phyloP scores from a whole-genome alignment of 2,888 invertebrate species.

The Trypoxylon attenuatum region DNA sequence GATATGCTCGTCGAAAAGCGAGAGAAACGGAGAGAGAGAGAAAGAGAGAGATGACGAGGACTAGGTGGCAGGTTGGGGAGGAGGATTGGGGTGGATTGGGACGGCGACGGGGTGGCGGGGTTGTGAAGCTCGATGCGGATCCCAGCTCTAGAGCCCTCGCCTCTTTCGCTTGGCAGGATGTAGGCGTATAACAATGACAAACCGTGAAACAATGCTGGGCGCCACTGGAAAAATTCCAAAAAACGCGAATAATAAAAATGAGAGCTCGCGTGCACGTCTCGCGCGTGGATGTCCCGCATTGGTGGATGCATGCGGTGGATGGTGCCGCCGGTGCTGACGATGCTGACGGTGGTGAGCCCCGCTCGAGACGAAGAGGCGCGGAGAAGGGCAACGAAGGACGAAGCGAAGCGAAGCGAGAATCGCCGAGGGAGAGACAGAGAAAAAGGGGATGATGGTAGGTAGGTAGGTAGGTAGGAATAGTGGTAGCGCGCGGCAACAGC shows the following conservation, averaged over 20 bases:
- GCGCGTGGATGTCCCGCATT: slow-evolving; percentile 51
- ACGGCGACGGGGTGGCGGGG: slow-evolving; percentile 16
- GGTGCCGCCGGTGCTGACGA: slow-evolving; percentile 27
- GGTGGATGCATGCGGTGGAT: slow-evolving; percentile 30
- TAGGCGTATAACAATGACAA: slow-evolving; percentile 73
- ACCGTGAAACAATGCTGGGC: slow-evolving; percentile 74
- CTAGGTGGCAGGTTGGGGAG: background rate
- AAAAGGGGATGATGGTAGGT: background rate
- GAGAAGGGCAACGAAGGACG: background rate
- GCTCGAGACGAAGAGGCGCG: background rate
- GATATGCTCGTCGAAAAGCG: slow-evolving; percentile 18
- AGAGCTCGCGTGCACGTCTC: slow-evolving; percentile 59
- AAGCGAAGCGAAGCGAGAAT: background rate
- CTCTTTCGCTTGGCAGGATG: slow-evolving; percentile 62
- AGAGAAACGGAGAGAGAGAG: background rate
- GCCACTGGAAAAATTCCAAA: slow-evolving; percentile 75
- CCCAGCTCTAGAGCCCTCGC: slow-evolving; percentile 43
- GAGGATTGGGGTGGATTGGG: slow-evolving; percentile 12
- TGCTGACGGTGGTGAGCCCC: slow-evolving; percentile 22
- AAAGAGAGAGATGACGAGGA: background rate
- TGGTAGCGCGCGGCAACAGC: no score
- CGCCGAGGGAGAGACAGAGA: background rate
- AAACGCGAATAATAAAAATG: slow-evolving; percentile 73
- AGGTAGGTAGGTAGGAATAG: slow-evolving; percentile 26
- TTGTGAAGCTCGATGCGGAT: slow-evolving; percentile 33